A percentile compares a stretch with the other conserved stretches of the same genome.
Evolutionary conservation across 2,113 vertebrate species (phyloP).

Genomic region (Willisornis vidua): DNA sequence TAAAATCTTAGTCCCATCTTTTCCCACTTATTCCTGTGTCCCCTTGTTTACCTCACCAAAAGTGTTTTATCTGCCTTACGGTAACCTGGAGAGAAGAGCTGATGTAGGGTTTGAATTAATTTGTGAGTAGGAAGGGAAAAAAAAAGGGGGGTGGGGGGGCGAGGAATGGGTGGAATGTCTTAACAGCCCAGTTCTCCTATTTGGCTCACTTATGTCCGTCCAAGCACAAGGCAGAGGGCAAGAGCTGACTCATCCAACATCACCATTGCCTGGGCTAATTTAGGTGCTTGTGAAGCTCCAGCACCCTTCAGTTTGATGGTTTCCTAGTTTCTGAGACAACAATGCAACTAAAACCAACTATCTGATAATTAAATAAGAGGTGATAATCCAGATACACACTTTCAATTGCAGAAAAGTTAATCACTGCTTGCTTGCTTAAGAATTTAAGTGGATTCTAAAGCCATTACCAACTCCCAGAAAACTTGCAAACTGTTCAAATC

Average conservation of each 20-base stretch:
- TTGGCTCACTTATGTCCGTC: background rate
- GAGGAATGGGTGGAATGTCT: background rate
- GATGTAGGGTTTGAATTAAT: background rate
- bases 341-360: background rate
- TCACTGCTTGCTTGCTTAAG: background rate
- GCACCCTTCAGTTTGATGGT: background rate
- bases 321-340: background rate
- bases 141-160: rapidly evolving
- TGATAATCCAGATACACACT: background rate
- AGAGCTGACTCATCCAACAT: background rate
- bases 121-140: background rate
- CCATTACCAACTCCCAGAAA: background rate
- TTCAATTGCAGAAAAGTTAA: background rate
- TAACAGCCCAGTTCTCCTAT: background rate
- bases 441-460: background rate
- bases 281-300: background rate
- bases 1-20: background rate
- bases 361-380: constrained; percentile 11
- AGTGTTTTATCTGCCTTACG: background rate
- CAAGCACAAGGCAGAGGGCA: background rate
- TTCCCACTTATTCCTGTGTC: background rate
- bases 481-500: background rate
- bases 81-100: background rate
- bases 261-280: background rate
- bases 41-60: background rate